Evolutionary conservation across 2,113 vertebrate species (phyloP).

Genomic region (Manacus vitellinus): DNA sequence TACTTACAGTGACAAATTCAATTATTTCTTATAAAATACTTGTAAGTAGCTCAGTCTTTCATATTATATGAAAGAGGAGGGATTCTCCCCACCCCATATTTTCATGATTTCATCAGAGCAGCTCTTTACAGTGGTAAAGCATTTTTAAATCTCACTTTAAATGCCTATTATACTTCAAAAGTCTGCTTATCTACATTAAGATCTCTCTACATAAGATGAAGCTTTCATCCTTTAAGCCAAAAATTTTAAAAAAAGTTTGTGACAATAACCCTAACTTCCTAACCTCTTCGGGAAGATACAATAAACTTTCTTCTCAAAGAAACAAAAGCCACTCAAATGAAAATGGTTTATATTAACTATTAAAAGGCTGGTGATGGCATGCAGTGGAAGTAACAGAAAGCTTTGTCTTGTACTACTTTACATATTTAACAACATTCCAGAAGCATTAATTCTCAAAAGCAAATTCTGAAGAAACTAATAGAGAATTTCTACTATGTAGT

Average conservation of each 20-base stretch:
- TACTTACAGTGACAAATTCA: not conserved
- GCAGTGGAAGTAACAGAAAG: not conserved
- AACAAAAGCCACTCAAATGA: not conserved
- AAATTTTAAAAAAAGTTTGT: not conserved
- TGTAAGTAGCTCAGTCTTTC: not conserved
- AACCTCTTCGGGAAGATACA: not conserved
- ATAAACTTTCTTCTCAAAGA: not conserved
- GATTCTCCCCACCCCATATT: rapidly evolving
- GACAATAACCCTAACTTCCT: not conserved
- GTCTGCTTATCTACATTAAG: not conserved
- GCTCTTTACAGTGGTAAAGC: not conserved
- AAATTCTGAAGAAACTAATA: not conserved
- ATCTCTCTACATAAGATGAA: not conserved
- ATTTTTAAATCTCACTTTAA: not conserved
- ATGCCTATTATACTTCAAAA: not conserved
- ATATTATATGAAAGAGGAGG: not conserved
- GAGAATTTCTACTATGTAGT: not conserved
- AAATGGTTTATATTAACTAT: not conserved
- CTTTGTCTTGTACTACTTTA: not conserved
- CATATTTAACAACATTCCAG: not conserved
- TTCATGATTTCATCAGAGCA: not conserved
- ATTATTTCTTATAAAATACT: not conserved
- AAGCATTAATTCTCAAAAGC: not conserved
- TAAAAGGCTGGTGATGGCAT: not conserved
- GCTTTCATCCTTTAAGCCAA: not conserved